phyloP scores from a whole-genome alignment of 2,113 vertebrate species.

The Apistogramma diplotaenia region DNA sequence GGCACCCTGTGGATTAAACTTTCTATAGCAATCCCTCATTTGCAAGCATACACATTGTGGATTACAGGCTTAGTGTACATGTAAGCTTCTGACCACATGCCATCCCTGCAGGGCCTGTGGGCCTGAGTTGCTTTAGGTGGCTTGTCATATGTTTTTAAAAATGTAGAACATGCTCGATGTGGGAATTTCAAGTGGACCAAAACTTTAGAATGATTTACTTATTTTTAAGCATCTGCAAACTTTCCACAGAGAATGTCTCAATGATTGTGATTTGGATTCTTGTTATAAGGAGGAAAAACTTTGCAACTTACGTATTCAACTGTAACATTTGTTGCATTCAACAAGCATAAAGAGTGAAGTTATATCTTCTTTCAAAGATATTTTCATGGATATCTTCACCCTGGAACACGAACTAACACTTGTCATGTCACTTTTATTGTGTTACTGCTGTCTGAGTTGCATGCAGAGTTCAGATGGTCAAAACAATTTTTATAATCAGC shows the following conservation, averaged over 20 bases:
- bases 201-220: background rate
- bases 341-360: background rate
- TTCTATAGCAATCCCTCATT: slow-evolving; percentile 17
- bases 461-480: no score
- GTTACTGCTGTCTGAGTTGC: no score
- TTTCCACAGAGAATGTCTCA: background rate
- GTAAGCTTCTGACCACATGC: slow-evolving; percentile 5
- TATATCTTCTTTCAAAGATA: background rate
- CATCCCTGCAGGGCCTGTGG: background rate
- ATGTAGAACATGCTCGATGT: background rate
- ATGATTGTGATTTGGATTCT: no score
- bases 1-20: slow-evolving; percentile 34
- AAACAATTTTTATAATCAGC: no score
- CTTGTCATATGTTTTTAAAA: background rate
- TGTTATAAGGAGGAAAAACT: background rate
- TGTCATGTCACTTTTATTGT: no score
- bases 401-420: no score
- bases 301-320: background rate
- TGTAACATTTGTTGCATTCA: background rate
- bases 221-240: background rate
- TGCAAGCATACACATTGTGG: slow-evolving; percentile 22
- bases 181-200: background rate
- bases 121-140: background rate
- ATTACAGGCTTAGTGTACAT: slow-evolving; percentile 31
- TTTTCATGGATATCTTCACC: background rate